Base-by-base conservation (phyloP, 2,797 vertebrate species). In the Poeciliopsis turneri region DNA sequence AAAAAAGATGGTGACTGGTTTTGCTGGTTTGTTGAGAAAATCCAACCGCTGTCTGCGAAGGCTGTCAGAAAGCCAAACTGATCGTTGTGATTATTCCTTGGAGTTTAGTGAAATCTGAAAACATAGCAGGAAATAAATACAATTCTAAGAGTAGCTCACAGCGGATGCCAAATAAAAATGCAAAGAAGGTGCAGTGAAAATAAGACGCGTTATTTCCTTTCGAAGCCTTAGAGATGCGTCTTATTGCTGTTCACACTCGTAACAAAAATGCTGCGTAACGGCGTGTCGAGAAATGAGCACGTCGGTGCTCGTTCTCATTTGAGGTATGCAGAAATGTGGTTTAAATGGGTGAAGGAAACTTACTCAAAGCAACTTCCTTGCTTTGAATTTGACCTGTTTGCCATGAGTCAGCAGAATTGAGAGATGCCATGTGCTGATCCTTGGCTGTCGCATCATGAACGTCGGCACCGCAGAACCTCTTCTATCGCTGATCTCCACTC, bases 21-120 rank as follows among this genome's bases (percentile, higher is more conserved):
- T 36, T 45, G 39, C 66, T 69, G 23, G 66, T 69, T 66, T 69
- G 36, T 69, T 69, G 41, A 69, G 28, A 39, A 69, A 69, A 43
- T 4, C 3, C 0, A 39, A 39, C 18, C 16, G 9, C 25, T 2
- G n/a, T 8, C 66, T 45, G 39, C 43, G 12, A 25, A n/a, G 33
- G 20, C 10, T 68, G 36, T 41, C 64, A 5, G 9, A 18, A 30
- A 61, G 57, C 15, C 57, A 61, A 30, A 41, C 4, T 64, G 15
- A 3, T 33, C 1, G 36, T 25, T 41, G 36, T n/a, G 36, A 41
- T 68, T n/a, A n/a, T 55, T 55, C 51, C 23, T 55, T 55, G 2
- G 13, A 8, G 49, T 51, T 51, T 7, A 13, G 10, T 4, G 18
- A 68, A 41, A 68, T 20, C 4, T 25, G 11, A 69, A 69, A 69